These are phyloP conservation scores for Taxidea taxus DNA, from an alignment of 2,113 vertebrate genomes.

Conservation along the genomic window DNA sequence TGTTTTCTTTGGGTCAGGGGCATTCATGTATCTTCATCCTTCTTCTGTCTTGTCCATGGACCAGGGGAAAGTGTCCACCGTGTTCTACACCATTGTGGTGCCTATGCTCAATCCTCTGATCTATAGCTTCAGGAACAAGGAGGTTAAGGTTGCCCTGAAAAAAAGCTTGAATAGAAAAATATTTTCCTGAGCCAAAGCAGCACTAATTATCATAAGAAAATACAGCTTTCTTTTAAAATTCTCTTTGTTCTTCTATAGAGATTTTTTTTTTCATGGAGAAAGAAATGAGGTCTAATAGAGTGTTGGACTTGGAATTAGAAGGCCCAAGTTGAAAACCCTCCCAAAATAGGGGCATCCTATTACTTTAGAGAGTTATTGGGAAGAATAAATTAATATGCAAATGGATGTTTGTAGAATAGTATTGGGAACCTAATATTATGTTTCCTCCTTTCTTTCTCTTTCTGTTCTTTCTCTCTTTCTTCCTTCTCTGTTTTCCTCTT, in stretches of 20 bases:
- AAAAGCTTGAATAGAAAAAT: neutral
- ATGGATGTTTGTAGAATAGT: neutral
- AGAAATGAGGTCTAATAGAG: neutral
- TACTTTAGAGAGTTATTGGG: neutral
- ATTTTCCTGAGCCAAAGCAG: neutral
- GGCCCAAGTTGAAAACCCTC: neutral
- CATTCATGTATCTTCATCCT: conserved; percentile 44
- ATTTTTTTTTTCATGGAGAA: neutral
- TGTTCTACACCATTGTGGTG: conserved; percentile 43
- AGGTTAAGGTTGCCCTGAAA: conserved; percentile 12
- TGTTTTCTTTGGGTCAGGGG: conserved; percentile 54
- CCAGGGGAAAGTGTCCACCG: conserved; percentile 31
- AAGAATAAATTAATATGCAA: neutral
- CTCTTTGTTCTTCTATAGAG: neutral
- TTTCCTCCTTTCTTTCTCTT: neutral
- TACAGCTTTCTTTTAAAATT: neutral
- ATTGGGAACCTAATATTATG: neutral
- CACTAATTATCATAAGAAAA: neutral
- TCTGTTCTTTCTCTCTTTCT: neutral
- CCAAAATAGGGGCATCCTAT: neutral
- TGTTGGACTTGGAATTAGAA: neutral
- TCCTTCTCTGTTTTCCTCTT: neutral
- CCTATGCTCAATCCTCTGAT: conserved; percentile 27
- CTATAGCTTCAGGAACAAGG: conserved; percentile 8
- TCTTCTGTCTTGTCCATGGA: conserved; percentile 10